Conservation (phyloP, 2,888 invertebrate species). For the Hirtodrosophila alboralis region DNA sequence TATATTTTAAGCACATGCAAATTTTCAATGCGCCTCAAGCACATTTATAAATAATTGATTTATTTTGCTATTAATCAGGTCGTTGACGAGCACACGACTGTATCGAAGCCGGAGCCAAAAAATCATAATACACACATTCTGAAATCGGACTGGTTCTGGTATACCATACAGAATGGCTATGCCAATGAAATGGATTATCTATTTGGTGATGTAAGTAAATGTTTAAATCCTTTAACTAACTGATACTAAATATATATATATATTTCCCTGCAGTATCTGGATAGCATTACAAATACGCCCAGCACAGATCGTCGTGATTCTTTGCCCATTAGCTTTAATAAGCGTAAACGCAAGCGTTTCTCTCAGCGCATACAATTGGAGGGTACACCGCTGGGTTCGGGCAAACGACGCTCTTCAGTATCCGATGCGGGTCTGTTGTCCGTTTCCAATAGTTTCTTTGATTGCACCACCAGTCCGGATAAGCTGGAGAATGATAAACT, state of each 20-base stretch:
- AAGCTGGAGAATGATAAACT: slow-evolving; percentile 85
- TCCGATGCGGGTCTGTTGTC: slow-evolving; percentile 92
- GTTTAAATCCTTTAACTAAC: slow-evolving; percentile 46
- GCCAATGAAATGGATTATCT: slow-evolving; percentile 95
- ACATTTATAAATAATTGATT: slow-evolving; percentile 5
- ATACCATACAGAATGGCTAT: slow-evolving; percentile 97
- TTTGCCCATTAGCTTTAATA: slow-evolving; percentile 85
- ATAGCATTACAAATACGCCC: slow-evolving; percentile 84
- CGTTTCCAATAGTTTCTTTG: slow-evolving; percentile 94
- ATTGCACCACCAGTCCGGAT: slow-evolving; percentile 93
- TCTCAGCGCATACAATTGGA: slow-evolving; percentile 83
- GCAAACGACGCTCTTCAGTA: slow-evolving; percentile 93
- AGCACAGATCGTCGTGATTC: slow-evolving; percentile 86
- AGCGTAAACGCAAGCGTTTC: slow-evolving; percentile 93
- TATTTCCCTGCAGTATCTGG: slow-evolving; percentile 77
- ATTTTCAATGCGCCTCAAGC: slow-evolving; percentile 15
- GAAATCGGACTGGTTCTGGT: slow-evolving; percentile 99
- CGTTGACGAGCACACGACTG: slow-evolving; percentile 91
- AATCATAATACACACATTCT: slow-evolving; percentile 89
- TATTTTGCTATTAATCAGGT: slow-evolving; percentile 86
- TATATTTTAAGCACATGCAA: slow-evolving; percentile 25
- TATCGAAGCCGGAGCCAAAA: slow-evolving; percentile 89
- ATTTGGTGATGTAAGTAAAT: slow-evolving; percentile 93
- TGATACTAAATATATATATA: neutral
- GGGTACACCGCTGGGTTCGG: slow-evolving; percentile 83